Conservation (phyloP, 1,140 invertebrate genomes). For the Calosoma granatense region DNA sequence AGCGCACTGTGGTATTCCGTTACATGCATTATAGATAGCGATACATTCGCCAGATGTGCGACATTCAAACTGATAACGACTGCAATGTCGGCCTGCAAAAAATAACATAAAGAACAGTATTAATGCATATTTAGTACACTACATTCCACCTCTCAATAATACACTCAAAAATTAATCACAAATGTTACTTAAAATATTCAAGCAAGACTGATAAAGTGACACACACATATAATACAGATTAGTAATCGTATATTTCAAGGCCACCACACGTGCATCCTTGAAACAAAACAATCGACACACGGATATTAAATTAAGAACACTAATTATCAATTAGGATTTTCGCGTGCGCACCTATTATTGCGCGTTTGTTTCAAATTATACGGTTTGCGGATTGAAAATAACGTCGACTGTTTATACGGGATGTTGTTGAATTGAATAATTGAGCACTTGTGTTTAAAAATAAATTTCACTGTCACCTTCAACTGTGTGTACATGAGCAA, state of each 20-base stretch:
- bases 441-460: no score
- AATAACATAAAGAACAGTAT: constrained; percentile 10
- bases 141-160: no score
- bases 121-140: no score
- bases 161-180: no score
- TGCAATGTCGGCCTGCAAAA: constrained; percentile 43
- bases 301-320: neutral
- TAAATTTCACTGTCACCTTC: no score
- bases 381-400: neutral
- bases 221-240: no score
- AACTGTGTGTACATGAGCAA: no score
- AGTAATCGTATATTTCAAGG: no score
- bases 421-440: constrained; percentile 1
- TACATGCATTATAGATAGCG: constrained; percentile 90
- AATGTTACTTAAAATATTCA: no score
- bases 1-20: constrained; percentile 86
- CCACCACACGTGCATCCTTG: no score
- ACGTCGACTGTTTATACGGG: neutral
- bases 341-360: neutral
- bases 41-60: constrained; percentile 81
- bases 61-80: constrained; percentile 79
- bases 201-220: no score
- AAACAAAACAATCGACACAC: neutral
- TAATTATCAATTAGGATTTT: constrained; percentile 1
- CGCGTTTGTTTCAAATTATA: neutral